phyloP scores from a whole-genome alignment of 1,140 invertebrate genomes.

The Trypoxylus dichotomus region DNA sequence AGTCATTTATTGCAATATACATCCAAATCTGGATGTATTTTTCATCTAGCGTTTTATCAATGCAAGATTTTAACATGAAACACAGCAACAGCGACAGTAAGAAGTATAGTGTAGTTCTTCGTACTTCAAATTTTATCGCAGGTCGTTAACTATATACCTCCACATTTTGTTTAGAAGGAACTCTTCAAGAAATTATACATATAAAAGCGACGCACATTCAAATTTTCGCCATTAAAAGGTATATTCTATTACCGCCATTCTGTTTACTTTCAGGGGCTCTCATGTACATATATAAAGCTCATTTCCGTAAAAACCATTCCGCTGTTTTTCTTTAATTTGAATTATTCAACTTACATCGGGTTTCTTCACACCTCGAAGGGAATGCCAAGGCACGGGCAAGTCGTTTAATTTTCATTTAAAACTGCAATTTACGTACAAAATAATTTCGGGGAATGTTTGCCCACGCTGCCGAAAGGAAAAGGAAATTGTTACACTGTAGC shows the following conservation, averaged over 20 bases:
- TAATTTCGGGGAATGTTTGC: slow-evolving; percentile 13
- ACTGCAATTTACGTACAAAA: slow-evolving; percentile 17
- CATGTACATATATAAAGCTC: neutral
- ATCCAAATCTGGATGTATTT: too few relatives aligned
- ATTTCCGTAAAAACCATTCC: slow-evolving; percentile 14
- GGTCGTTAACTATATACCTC: too few relatives aligned
- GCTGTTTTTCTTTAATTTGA: slow-evolving; percentile 24
- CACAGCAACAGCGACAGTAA: too few relatives aligned
- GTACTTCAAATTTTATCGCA: too few relatives aligned
- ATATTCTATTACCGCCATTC: neutral
- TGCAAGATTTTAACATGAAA: too few relatives aligned
- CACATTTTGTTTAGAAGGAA: too few relatives aligned
- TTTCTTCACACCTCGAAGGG: neutral
- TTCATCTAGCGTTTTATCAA: too few relatives aligned
- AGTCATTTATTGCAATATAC: too few relatives aligned
- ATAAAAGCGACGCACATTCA: neutral
- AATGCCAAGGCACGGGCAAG: neutral
- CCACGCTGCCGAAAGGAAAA: neutral
- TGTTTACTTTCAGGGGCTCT: neutral
- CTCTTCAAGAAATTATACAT: too few relatives aligned
- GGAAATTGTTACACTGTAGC: neutral
- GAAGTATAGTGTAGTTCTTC: too few relatives aligned
- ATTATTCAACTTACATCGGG: slow-evolving; percentile 17
- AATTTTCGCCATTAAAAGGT: slow-evolving; percentile 12
- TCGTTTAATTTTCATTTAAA: slow-evolving; percentile 17